Evolutionary conservation across 2,888 invertebrate species (phyloP).

Genomic region (Callyntrura guangdongensis): DNA sequence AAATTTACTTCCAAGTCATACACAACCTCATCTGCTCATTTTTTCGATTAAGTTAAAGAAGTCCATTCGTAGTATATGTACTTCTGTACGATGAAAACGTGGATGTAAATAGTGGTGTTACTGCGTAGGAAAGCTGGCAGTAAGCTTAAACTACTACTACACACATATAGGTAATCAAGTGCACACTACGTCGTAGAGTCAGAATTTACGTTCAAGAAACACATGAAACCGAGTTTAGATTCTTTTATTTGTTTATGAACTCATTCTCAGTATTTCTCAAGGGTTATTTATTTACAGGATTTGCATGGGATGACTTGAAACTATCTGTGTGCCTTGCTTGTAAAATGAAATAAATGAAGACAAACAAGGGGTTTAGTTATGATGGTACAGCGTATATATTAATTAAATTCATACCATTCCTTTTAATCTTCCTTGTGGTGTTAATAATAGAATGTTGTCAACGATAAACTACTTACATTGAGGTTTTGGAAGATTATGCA

Average conservation of each 20-base stretch:
- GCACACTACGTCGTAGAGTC: neutral
- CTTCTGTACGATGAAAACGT: constrained; percentile 50
- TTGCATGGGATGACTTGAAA: constrained; percentile 43
- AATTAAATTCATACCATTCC: constrained; percentile 10
- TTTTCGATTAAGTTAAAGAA: constrained; percentile 20
- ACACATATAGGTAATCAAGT: neutral
- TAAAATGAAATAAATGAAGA: constrained; percentile 46
- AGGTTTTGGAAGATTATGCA: neutral
- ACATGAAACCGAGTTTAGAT: neutral
- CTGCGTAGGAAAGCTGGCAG: constrained; percentile 52
- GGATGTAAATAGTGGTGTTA: constrained; percentile 45
- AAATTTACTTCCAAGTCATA: constrained; percentile 6
- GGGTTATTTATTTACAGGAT: constrained; percentile 33
- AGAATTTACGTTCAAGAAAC: neutral
- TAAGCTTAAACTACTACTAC: constrained; percentile 22
- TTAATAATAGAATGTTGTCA: constrained; percentile 15
- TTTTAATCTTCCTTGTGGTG: constrained; percentile 9
- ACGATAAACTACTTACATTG: neutral
- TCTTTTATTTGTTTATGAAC: neutral
- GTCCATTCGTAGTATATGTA: constrained; percentile 34
- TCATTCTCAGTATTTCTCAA: constrained; percentile 30
- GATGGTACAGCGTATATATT: neutral
- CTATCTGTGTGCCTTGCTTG: neutral
- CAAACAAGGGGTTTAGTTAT: constrained; percentile 35
- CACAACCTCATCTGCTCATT: constrained; percentile 50